phyloP scores from a whole-genome alignment of 2,113 vertebrate species.

The Vicugna pacos region DNA sequence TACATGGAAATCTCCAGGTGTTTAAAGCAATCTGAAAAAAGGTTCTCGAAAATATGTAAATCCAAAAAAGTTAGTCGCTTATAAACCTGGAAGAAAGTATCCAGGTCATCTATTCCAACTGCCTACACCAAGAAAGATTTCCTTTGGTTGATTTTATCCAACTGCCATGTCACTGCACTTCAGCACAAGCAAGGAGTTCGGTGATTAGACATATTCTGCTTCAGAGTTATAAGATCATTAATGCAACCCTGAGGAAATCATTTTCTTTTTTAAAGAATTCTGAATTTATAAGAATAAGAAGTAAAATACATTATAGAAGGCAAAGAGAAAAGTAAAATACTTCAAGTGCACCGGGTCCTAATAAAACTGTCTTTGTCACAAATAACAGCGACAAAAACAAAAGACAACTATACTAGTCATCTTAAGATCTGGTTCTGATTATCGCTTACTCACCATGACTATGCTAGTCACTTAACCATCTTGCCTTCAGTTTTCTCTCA shows the following conservation, averaged over 20 bases:
- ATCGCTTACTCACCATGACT: neutral
- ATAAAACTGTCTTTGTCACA: neutral
- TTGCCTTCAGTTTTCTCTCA: neutral
- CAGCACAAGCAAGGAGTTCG: neutral
- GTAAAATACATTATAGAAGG: slow-evolving; percentile 15
- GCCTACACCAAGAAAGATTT: neutral
- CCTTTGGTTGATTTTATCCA: slow-evolving; percentile 19
- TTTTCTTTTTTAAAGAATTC: slow-evolving; percentile 20
- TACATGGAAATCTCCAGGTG: neutral
- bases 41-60: neutral
- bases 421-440: neutral
- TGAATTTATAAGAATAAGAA: slow-evolving; percentile 33
- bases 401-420: neutral
- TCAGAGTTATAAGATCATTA: slow-evolving; percentile 24
- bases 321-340: slow-evolving; percentile 59
- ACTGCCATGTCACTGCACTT: neutral
- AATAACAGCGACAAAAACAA: neutral
- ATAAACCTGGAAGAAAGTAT: slow-evolving; percentile 10
- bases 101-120: neutral
- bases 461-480: neutral
- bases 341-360: neutral
- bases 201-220: slow-evolving; percentile 31
- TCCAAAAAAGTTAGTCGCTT: neutral
- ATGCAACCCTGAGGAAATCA: slow-evolving; percentile 46
- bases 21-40: slow-evolving; percentile 37